Conservation (phyloP, 30 jellyfish, hydroid and myxozoan species). For the Hydra vulgaris region DNA sequence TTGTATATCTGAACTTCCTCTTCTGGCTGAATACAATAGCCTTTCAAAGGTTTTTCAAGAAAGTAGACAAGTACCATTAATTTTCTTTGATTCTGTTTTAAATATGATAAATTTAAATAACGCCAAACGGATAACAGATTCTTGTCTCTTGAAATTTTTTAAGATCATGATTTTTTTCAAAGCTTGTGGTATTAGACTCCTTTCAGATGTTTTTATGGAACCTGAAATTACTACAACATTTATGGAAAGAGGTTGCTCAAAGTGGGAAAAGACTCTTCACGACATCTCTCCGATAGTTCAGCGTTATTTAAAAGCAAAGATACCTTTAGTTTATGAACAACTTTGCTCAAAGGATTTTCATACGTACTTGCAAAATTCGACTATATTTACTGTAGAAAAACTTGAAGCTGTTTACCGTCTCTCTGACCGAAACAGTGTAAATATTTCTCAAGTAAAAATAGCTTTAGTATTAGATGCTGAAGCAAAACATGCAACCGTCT, state of each 20-base stretch:
- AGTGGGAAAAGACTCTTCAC: constrained; percentile 41
- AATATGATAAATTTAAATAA: background rate
- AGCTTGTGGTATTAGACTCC: constrained; percentile 16
- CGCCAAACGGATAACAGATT: background rate
- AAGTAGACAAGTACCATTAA: constrained; percentile 22
- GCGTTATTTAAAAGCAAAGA: constrained; percentile 19
- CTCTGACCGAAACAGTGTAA: constrained; percentile 21
- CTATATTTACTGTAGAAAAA: constrained; percentile 26
- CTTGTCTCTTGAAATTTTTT: background rate
- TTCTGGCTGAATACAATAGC: constrained; percentile 23
- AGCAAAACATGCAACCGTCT: background rate
- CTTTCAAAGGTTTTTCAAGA: constrained; percentile 19
- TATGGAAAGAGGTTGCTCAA: constrained; percentile 31
- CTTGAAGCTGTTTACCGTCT: constrained; percentile 38
- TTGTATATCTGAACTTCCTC: constrained; percentile 32
- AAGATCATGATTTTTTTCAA: constrained; percentile 32
- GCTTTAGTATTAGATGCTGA: constrained; percentile 22
- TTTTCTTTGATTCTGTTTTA: background rate
- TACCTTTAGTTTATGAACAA: constrained; percentile 11
- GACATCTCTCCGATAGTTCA: constrained; percentile 37
- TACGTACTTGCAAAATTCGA: constrained; percentile 5
- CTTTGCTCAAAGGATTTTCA: constrained; percentile 20
- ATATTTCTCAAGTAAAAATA: constrained; percentile 11
- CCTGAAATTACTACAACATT: constrained; percentile 38
- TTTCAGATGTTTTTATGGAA: constrained; percentile 26